Percentiles rank a stretch among this genome's conserved stretches.
Evolutionary conservation across 1,140 invertebrate genomes (phyloP).

Genomic region (Catajapyx aquilonaris): DNA sequence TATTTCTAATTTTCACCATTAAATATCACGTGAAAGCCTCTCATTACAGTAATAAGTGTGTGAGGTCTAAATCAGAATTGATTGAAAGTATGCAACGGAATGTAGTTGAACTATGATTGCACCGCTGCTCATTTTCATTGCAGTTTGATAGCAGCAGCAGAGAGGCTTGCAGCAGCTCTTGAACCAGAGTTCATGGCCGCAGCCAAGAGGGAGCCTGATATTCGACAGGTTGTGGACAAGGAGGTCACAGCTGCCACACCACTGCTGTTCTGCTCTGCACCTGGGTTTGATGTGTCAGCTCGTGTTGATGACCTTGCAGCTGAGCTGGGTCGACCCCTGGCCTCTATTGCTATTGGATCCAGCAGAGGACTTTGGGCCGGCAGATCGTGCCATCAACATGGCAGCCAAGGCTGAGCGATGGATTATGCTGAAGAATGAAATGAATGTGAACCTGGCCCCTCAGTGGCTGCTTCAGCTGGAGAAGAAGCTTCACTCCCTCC

Average conservation of each 20-base stretch:
- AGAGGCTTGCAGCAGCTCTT: constrained; percentile 65
- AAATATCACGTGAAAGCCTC: too few relatives aligned
- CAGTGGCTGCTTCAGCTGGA: constrained; percentile 97
- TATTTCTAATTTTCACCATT: too few relatives aligned
- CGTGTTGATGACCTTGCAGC: constrained; percentile 93
- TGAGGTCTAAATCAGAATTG: too few relatives aligned
- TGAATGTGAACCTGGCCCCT: constrained; percentile 95
- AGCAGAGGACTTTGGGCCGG: constrained; percentile 96
- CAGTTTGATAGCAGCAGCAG: constrained; percentile 77
- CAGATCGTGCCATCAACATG: constrained; percentile 90
- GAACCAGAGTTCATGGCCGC: constrained; percentile 71
- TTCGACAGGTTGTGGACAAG: constrained; percentile 67
- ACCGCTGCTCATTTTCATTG: too few relatives aligned
- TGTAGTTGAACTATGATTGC: too few relatives aligned
- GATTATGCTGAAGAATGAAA: constrained; percentile 98
- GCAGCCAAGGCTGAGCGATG: constrained; percentile 91
- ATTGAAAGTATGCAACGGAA: too few relatives aligned
- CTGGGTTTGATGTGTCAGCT: constrained; percentile 93
- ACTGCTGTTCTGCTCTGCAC: constrained; percentile 86
- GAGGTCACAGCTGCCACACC: constrained; percentile 83
- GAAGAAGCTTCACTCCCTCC: constrained; percentile 91
- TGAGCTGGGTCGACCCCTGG: constrained; percentile 78
- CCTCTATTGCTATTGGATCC: constrained; percentile 98
- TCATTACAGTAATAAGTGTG: too few relatives aligned
- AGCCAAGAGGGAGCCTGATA: constrained; percentile 81